These are phyloP conservation scores for Melanotaenia parkinsoni DNA, from an alignment of 2,797 vertebrate species.

Conservation along the genomic window DNA sequence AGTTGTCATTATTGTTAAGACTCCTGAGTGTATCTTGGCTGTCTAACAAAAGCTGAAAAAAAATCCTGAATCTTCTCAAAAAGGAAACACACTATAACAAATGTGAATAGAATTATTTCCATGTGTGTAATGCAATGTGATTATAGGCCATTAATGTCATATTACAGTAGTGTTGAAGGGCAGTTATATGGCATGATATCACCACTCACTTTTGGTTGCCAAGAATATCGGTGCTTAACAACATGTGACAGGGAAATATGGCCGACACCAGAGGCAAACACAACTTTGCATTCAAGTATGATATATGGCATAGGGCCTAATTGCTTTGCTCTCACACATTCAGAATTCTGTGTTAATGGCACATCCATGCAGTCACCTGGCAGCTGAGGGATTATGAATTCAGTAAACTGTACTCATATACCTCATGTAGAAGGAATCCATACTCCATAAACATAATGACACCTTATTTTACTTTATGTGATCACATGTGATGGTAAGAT, in stretches of 20 bases:
- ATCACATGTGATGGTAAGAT: constrained; percentile 55
- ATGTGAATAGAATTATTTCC: constrained; percentile 51
- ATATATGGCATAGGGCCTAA: constrained; percentile 62
- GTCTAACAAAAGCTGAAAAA: constrained; percentile 42
- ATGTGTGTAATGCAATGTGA: constrained; percentile 63
- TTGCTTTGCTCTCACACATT: constrained; percentile 62
- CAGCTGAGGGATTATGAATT: constrained; percentile 46
- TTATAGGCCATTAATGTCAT: constrained; percentile 66
- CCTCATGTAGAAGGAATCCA: constrained; percentile 52
- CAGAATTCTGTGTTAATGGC: constrained; percentile 55
- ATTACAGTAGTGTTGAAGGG: constrained; percentile 46
- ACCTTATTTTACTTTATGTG: constrained; percentile 65
- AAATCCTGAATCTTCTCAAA: constrained; percentile 30
- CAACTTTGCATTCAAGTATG: constrained; percentile 61
- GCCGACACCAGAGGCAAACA: constrained; percentile 44
- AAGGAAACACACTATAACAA: constrained; percentile 43
- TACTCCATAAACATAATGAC: constrained; percentile 70
- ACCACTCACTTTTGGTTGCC: constrained; percentile 54
- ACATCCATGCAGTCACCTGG: constrained; percentile 21
- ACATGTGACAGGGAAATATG: constrained; percentile 62
- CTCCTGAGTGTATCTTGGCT: constrained; percentile 43
- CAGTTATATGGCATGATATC: constrained; percentile 59
- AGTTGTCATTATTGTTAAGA: constrained; percentile 38
- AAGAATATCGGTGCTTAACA: constrained; percentile 68
- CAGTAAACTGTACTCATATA: constrained; percentile 44